Evolutionary conservation across 2,113 vertebrate genomes (phyloP), one percentile per base, ranked within the genome.

Genomic region (Tinamus guttatus): DNA sequence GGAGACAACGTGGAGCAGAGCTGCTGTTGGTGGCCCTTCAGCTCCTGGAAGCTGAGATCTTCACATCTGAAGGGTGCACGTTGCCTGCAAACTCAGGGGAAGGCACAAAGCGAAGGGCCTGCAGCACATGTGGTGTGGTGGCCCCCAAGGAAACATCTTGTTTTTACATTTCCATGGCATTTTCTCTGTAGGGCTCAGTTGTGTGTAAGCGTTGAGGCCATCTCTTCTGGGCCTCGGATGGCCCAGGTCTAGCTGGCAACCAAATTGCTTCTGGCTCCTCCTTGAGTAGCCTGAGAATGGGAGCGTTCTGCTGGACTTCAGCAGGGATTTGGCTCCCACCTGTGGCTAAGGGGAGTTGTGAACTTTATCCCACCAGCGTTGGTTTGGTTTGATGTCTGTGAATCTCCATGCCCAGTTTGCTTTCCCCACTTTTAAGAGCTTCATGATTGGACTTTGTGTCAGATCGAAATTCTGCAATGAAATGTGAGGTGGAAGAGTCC

Each of bases 21-120:
- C 51, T 67, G 3, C 0, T 34, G 12, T 15, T 12, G 51, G 7
- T 1, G 1, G 12, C 2, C 1, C n/a, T 73, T 76, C 0, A 0
- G 34, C 30, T 52, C 13, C 41, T 40, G 22, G 75, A 52, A 68
- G 34, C 45, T 1, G 6, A 75, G 34, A 28, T 64, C 9, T 51
- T 63, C 21, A 17, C 21, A 41, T 22, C 27, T 1, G 3, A 47
- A n/a, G 40, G 0, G 0, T 64, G 71, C 0, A 0, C 68, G 54
- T 67, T 86, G 21, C 59, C 45, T 78, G 60, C 73, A 22, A 78
- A 25, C 52, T 45, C 34, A 20, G 49, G 73, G 54, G 27, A 77
- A 68, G 34, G 49, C 27, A 43, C 47, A 40, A 78, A 63, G 45
- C 9, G 1, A 3, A 68, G 34, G 34, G 62, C 78, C 62, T 6